Evolutionary conservation across 2,888 invertebrate genomes (phyloP), one percentile per base, ranked within the genome.

Genomic region (Protonemura montana): DNA sequence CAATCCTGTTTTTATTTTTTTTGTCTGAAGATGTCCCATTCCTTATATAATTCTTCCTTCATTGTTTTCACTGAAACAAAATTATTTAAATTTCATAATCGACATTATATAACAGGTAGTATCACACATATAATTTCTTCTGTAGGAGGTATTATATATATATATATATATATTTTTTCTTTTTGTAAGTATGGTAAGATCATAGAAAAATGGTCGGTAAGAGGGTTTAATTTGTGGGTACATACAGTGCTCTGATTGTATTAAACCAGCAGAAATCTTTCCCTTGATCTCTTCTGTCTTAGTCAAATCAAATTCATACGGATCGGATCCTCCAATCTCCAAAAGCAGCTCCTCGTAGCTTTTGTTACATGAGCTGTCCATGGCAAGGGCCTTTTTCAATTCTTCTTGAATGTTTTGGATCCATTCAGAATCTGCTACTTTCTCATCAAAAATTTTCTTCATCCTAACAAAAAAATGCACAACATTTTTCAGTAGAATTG

Each of bases 21-120:
- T 59, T 59, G 3, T 59, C 59, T n/a, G 26, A 76, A 80, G 30
- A 27, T 30, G 76, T 86, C 85, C 85, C 85, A 86, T 16, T 42
- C 41, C 3, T 41, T 76, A 76, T 85, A 86, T 59, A 86, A 82
- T 25, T 85, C 35, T 82, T 29, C 35, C 81, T 86, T 86, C 76
- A 41, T 28, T 10, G 16, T 21, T 13, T 59, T 10, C 13, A 59
- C 59, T 59, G 59, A 59, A 59, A 59, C 16, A 59, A 59, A 59
- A 13, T 1, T 16, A 59, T 16, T 21, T 16, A 7, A 59, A 21
- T 13, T 10, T 59, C 21, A 21, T n/a, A n/a, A n/a, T n/a, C n/a
- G n/a, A n/a, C n/a, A n/a, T n/a, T n/a, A n/a, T n/a, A n/a, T n/a
- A 59, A 2, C 3, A 59, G 59, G 59, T 59, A 13, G n/a, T n/a